These are phyloP conservation scores for Sesia bembeciformis DNA, from an alignment of 2,888 invertebrate genomes.

Conservation along the genomic window DNA sequence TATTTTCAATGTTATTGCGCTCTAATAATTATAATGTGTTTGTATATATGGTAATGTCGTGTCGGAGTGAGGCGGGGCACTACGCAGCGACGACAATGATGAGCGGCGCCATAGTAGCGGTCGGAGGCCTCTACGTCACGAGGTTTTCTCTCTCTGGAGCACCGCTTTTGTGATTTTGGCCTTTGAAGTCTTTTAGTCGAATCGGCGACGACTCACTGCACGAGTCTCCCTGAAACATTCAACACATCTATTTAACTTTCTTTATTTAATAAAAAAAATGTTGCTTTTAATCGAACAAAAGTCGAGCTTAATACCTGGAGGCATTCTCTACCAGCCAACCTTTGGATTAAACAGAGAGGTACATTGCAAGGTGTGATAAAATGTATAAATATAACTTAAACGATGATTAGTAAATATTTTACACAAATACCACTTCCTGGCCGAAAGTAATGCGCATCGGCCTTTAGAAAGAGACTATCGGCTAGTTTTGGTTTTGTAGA, in stretches of 20 bases:
- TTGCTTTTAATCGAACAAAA: too few species aligned
- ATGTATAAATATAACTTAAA: too few species aligned
- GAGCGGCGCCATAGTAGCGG: background rate
- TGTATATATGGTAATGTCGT: constrained; percentile 20
- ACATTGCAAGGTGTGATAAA: too few species aligned
- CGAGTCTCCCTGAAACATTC: constrained; percentile 73
- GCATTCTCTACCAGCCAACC: too few species aligned
- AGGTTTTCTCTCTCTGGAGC: constrained; percentile 50
- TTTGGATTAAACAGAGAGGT: too few species aligned
- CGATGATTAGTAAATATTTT: too few species aligned
- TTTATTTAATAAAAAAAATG: too few species aligned
- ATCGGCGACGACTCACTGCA: constrained; percentile 79
- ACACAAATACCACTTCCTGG: too few species aligned
- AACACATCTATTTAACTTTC: background rate
- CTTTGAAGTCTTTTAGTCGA: constrained; percentile 65
- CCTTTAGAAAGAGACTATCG: too few species aligned
- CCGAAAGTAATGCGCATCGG: too few species aligned
- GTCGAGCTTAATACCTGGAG: too few species aligned
- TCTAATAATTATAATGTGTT: constrained; percentile 23
- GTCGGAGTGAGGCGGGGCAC: constrained; percentile 10
- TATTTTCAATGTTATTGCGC: constrained; percentile 57
- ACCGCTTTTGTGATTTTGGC: constrained; percentile 57
- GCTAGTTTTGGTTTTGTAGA: too few species aligned
- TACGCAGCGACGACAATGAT: background rate
- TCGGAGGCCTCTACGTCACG: constrained; percentile 36